These are phyloP conservation scores for Mesembrinibis cayennensis DNA, from an alignment of 2,113 vertebrate species.

Conservation along the genomic window DNA sequence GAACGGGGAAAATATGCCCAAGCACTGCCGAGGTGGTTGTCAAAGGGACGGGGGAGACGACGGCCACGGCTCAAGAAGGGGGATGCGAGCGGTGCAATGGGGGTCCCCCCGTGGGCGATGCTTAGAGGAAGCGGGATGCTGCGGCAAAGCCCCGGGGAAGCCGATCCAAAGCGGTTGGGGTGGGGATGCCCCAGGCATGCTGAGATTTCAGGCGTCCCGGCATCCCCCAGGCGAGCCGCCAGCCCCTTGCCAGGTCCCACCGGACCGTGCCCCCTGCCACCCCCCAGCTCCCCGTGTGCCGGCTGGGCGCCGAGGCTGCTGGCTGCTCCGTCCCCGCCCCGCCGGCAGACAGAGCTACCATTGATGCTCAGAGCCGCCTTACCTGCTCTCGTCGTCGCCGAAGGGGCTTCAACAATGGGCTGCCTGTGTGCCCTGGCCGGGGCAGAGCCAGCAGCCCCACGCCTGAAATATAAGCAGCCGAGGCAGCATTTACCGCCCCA, in stretches of 20 bases:
- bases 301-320: background rate
- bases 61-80: accelerated
- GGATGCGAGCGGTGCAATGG: accelerated
- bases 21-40: background rate
- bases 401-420: slow-evolving; percentile 52
- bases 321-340: background rate
- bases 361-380: slow-evolving; percentile 21
- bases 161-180: accelerated
- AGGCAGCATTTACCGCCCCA: background rate
- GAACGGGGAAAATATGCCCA: accelerated
- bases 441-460: slow-evolving; percentile 31
- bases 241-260: background rate
- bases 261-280: background rate
- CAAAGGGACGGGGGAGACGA: background rate
- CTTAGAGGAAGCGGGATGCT: accelerated
- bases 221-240: background rate
- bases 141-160: background rate
- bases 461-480: slow-evolving; percentile 58
- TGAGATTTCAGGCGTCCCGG: background rate
- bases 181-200: background rate
- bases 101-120: accelerated
- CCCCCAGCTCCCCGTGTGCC: background rate
- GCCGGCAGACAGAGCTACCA: slow-evolving; percentile 23
- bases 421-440: slow-evolving; percentile 47
- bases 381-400: slow-evolving; percentile 10